Evolutionary conservation across 2,113 vertebrate species (phyloP), one percentile per base, ranked within the genome.

Genomic region (Epinephelus fuscoguttatus): DNA sequence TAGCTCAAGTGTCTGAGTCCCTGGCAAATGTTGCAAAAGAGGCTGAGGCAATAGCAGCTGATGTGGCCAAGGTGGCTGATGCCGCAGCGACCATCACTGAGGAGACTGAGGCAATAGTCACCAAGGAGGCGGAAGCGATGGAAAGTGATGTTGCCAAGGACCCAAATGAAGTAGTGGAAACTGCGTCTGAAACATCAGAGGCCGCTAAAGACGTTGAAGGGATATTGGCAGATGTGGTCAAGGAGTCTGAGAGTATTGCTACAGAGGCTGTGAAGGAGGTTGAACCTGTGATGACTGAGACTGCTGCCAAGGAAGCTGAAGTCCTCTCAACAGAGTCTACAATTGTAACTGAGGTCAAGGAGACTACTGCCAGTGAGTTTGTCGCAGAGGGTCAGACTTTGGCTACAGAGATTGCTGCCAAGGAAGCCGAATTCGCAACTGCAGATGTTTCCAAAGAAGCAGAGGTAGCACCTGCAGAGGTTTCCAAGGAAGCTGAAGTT

Each of bases 31-130:
- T 67, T 27, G 83, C 30, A 10, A 83, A 68, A 13, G 62, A 84
- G 12, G 45, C 69, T 67, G 80, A 91, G 53, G 57, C 25, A 47
- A 73, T 66, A 75, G 45, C 67, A 59, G 23, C 14, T 45, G 73
- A 84, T 62, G 67, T 78, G 14, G 78, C 80, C 42, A 53, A 61
- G 49, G 85, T 74, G 49, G 56, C 64, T 40, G 84, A 84, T 42
- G 17, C 62, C 2, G 25, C 75, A 50, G 77, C 40, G 47, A 49
- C 70, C 17, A 15, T 82, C 23, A 57, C 60, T 50, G 60, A 74
- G 12, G 70, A 84, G 40, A 59, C 78, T 1, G 81, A 74, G 13
- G 60, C 68, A 47, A 63, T 7, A 7, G 72, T 75, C 3, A 42
- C 14, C 21, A 70, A 70, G 72, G 73, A 82, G 61, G 45, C 14